Percentiles rank a stretch among this genome's conserved stretches.
Conservation (phyloP, 1,140 invertebrate species). For the Coelopa frigida region DNA sequence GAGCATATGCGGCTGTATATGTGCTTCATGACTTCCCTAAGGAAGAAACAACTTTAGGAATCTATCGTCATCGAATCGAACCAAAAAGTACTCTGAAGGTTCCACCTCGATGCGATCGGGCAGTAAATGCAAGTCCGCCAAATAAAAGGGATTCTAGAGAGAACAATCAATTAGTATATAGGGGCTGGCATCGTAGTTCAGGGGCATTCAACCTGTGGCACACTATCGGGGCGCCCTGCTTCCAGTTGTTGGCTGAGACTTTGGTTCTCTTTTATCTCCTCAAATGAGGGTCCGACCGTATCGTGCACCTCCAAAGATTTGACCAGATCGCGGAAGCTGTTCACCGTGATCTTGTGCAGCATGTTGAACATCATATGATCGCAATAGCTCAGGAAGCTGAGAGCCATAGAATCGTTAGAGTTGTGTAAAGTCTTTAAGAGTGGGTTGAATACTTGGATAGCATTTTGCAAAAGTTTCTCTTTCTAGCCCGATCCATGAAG, state of each 20-base stretch:
- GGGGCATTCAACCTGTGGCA: slow-evolving; percentile 29
- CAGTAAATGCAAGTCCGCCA: slow-evolving; percentile 30
- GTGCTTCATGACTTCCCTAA: slow-evolving; percentile 30
- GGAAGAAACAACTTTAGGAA: not conserved
- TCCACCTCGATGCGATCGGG: slow-evolving; percentile 43
- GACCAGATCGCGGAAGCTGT: slow-evolving; percentile 26
- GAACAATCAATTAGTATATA: too few relatives aligned
- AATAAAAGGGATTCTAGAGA: slow-evolving; percentile 31
- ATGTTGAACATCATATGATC: slow-evolving; percentile 33
- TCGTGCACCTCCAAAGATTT: slow-evolving; percentile 26
- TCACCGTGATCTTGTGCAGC: slow-evolving; percentile 28
- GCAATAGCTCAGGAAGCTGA: slow-evolving; percentile 29
- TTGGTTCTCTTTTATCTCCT: slow-evolving; percentile 17
- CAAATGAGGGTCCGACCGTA: slow-evolving; percentile 21
- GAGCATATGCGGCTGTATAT: slow-evolving; percentile 39
- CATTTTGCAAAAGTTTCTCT: slow-evolving; percentile 64
- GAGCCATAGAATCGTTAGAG: not conserved
- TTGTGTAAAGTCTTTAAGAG: not conserved
- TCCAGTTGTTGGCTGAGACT: slow-evolving; percentile 25
- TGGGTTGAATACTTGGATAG: slow-evolving; percentile 53
- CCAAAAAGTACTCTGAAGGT: slow-evolving; percentile 29
- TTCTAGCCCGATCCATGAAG: slow-evolving; percentile 75
- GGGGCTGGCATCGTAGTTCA: too few relatives aligned
- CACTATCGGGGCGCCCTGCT: slow-evolving; percentile 18
- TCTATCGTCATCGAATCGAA: not conserved